phyloP scores from a whole-genome alignment of 2,888 invertebrate genomes.

The Conops quadrifasciatus region DNA sequence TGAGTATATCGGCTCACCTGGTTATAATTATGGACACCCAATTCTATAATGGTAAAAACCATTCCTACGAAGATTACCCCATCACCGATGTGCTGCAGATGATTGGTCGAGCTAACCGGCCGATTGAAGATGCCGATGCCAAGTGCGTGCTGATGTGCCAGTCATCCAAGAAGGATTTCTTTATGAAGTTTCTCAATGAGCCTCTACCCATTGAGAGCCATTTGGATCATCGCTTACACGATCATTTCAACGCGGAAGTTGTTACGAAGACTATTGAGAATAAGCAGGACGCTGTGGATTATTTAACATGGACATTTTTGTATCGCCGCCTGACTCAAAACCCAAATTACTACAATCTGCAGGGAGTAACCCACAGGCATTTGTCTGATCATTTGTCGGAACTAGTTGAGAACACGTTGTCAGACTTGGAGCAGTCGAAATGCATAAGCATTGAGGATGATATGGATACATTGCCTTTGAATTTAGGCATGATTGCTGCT shows the following conservation, averaged over 20 bases:
- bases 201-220: conserved; percentile 97
- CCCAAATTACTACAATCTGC: conserved; percentile 98
- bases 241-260: conserved; percentile 99
- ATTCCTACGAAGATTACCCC: conserved; percentile 97
- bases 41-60: conserved; percentile 82
- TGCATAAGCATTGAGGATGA: conserved; percentile 98
- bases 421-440: conserved; percentile 94
- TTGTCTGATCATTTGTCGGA: conserved; percentile 98
- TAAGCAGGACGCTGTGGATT: conserved; percentile 99
- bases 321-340: conserved; percentile 97
- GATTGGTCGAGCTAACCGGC: conserved; percentile 95
- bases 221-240: conserved; percentile 96
- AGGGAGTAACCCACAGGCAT: conserved; percentile 96
- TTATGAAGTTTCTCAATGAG: conserved; percentile 97
- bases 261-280: conserved; percentile 99
- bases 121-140: conserved; percentile 89
- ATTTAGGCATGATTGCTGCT: conserved; percentile 99
- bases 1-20: conserved; percentile 90
- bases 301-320: conserved; percentile 98
- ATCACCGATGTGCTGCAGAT: conserved; percentile 97
- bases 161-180: conserved; percentile 97
- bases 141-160: conserved; percentile 97
- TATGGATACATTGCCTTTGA: conserved; percentile 95
- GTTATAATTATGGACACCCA: conserved; percentile 98
- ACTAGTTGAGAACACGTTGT: conserved; percentile 93